A percentile compares a stretch with the other conserved stretches of the same genome.
phyloP scores from a whole-genome alignment of 2,888 invertebrate species.

The Heteropelma amictum region DNA sequence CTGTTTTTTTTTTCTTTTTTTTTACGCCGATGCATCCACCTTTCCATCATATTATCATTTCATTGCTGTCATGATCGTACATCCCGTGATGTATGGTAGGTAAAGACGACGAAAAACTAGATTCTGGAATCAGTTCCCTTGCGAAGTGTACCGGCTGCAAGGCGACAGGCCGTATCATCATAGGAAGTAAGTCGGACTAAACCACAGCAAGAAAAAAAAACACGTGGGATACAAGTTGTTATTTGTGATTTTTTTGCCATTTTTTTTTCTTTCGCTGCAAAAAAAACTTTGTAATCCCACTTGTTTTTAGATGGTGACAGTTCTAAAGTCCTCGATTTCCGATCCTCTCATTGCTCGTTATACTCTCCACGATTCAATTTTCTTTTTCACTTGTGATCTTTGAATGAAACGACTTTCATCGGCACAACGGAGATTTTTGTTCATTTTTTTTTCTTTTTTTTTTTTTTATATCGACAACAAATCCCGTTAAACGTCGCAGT shows the following conservation, averaged over 20 bases:
- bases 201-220: slow-evolving; percentile 68
- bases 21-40: slow-evolving; percentile 56
- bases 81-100: slow-evolving; percentile 76
- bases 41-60: slow-evolving; percentile 71
- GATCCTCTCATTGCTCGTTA: slow-evolving; percentile 39
- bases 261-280: slow-evolving; percentile 50
- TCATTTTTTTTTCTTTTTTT: too few species aligned
- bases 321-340: slow-evolving; percentile 62
- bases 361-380: neutral
- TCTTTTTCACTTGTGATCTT: too few species aligned
- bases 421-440: too few species aligned
- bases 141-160: slow-evolving; percentile 76
- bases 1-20: slow-evolving; percentile 51
- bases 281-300: slow-evolving; percentile 61
- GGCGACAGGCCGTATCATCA: slow-evolving; percentile 76
- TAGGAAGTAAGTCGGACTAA: slow-evolving; percentile 76
- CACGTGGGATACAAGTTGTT: slow-evolving; percentile 65
- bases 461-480: too few species aligned
- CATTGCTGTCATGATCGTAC: slow-evolving; percentile 76
- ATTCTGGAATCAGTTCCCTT: slow-evolving; percentile 76
- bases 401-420: too few species aligned
- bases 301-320: slow-evolving; percentile 69
- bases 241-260: slow-evolving; percentile 50
- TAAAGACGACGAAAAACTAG: slow-evolving; percentile 76
- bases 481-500: too few species aligned